These are phyloP conservation scores for Pseudococcus longispinus DNA, from an alignment of 2,888 invertebrate species.

Conservation along the genomic window DNA sequence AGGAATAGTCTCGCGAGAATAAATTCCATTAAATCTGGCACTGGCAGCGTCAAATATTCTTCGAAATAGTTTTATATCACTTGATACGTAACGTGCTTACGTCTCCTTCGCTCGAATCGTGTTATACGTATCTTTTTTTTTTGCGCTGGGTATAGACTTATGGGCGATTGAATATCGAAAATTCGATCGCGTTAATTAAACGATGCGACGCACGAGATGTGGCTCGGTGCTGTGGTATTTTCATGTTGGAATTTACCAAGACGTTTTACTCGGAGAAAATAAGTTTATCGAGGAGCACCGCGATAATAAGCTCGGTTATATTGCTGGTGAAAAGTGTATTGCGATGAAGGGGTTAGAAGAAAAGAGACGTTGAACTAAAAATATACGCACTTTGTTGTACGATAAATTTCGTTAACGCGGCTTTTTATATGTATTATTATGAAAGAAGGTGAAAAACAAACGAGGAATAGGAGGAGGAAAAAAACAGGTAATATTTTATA, in stretches of 20 bases:
- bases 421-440: background rate
- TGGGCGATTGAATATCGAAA: background rate
- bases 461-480: background rate
- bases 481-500: constrained; percentile 19
- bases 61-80: constrained; percentile 5
- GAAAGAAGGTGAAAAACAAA: background rate
- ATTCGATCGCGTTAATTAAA: background rate
- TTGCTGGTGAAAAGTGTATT: background rate
- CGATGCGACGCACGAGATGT: background rate
- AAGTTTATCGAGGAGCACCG: background rate
- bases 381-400: background rate
- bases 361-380: background rate
- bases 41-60: background rate
- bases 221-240: background rate
- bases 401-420: background rate
- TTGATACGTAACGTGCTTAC: background rate
- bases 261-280: background rate
- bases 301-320: background rate
- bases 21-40: constrained; percentile 20
- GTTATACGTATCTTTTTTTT: background rate
- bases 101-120: background rate
- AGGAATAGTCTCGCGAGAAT: background rate
- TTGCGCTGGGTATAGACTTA: background rate
- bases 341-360: background rate
- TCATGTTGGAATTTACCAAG: background rate